Conservation (phyloP, 1,140 invertebrate species). For the Condylostylus longicornis region DNA sequence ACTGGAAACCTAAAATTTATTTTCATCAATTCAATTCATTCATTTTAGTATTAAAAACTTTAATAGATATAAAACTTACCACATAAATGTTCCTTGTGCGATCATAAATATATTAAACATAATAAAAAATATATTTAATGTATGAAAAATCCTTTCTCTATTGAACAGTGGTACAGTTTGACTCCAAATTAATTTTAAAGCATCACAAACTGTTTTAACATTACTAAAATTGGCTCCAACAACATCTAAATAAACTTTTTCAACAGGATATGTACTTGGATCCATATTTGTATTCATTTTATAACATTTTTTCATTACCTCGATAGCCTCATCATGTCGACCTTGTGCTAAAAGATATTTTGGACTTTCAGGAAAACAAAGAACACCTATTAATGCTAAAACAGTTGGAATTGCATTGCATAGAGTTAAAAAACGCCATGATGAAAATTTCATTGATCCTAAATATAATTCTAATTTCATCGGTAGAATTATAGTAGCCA, state of each 20-base stretch:
- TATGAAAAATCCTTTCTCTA: conserved; percentile 35
- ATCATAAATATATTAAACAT: conserved; percentile 36
- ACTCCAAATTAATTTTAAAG: conserved; percentile 30
- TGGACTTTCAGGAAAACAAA: conserved; percentile 55
- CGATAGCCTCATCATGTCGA: conserved; percentile 40
- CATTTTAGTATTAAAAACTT: neutral
- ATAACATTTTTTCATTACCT: conserved; percentile 43
- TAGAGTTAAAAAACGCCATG: conserved; percentile 49
- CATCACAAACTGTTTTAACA: conserved; percentile 17
- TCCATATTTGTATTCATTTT: conserved; percentile 38
- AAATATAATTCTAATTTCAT: conserved; percentile 33
- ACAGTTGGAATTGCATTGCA: conserved; percentile 40
- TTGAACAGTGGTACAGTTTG: conserved; percentile 36
- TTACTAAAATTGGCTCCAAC: conserved; percentile 16
- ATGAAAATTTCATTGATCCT: conserved; percentile 35
- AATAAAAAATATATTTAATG: conserved; percentile 38
- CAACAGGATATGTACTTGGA: conserved; percentile 17
- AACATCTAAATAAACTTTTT: conserved; percentile 11
- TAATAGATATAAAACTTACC: conserved; percentile 19
- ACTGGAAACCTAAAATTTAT: conserved; percentile 17
- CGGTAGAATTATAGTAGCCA: conserved; percentile 48
- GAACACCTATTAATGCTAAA: conserved; percentile 35
- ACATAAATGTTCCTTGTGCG: conserved; percentile 33
- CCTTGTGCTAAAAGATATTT: conserved; percentile 55
- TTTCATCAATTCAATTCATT: too few species aligned